Percentiles rank a stretch among this genome's conserved stretches.
Evolutionary conservation across 2,797 vertebrate genomes (phyloP).

Genomic region (Scomberomorus guttatus): DNA sequence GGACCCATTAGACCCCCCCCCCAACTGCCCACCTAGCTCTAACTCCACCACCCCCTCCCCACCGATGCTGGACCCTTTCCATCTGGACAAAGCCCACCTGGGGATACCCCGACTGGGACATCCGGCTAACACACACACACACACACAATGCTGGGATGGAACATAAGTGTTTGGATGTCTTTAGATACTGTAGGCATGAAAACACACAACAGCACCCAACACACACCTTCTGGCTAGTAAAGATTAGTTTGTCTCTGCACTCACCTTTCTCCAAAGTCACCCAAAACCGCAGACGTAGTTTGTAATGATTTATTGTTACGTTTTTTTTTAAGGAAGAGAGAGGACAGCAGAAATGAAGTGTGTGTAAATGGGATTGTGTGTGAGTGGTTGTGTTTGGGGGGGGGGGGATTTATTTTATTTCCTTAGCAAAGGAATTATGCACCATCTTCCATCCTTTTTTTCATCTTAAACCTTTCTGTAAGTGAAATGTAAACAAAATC

Average conservation of each 20-base stretch:
- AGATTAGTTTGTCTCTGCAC: conserved; percentile 27
- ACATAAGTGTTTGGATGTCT: not conserved
- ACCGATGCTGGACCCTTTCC: conserved; percentile 61
- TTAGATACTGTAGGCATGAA: not conserved
- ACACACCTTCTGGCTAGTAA: conserved; percentile 16
- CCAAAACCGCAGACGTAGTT: conserved; percentile 52
- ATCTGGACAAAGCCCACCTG: conserved; percentile 83
- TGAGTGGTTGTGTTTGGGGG: too few species aligned
- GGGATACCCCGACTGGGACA: conserved; percentile 52
- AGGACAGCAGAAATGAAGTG: conserved; percentile 47
- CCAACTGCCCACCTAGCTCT: conserved; percentile 58
- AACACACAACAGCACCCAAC: not conserved
- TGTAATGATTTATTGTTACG: conserved; percentile 57
- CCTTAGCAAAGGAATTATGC: not conserved
- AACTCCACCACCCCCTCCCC: conserved; percentile 33
- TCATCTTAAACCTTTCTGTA: not conserved
- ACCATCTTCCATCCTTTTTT: not conserved
- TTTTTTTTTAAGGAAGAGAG: conserved; percentile 18
- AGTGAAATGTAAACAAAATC: not conserved
- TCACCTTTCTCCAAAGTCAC: conserved; percentile 66
- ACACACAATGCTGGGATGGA: not conserved
- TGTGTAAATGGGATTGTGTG: conserved; percentile 22
- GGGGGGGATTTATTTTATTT: too few species aligned
- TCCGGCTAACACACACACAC: not conserved
- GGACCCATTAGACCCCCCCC: conserved; percentile 88